Conservation (phyloP, 1,140 invertebrate species). For the Lutraria rhynchaena region DNA sequence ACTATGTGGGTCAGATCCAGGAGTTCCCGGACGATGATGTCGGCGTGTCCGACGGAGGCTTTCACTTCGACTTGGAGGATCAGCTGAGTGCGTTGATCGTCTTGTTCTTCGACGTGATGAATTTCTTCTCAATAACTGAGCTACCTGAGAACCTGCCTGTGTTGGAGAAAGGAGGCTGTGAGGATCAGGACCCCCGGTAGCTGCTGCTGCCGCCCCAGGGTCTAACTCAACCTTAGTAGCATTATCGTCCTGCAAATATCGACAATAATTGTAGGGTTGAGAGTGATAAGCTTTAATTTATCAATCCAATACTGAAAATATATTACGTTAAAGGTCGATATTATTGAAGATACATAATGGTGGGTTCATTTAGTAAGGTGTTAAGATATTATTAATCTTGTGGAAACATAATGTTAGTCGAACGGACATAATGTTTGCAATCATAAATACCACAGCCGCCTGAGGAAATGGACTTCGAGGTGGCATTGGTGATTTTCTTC, state of each 20-base stretch:
- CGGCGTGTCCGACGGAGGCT: constrained; percentile 45
- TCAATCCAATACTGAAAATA: too few relatives aligned
- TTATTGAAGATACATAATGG: too few relatives aligned
- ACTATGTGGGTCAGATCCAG: constrained; percentile 33
- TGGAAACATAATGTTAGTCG: too few relatives aligned
- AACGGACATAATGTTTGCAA: too few relatives aligned
- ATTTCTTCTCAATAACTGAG: constrained; percentile 45
- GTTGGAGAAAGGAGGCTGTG: constrained; percentile 43
- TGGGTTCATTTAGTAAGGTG: too few relatives aligned
- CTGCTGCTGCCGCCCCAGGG: constrained; percentile 17
- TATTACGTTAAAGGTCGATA: too few relatives aligned
- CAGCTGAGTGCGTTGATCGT: constrained; percentile 23
- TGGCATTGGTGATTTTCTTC: constrained; percentile 67
- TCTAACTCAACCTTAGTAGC: constrained; percentile 37
- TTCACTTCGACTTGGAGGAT: constrained; percentile 53
- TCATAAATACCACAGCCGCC: background rate
- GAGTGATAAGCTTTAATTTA: too few relatives aligned
- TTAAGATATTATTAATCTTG: too few relatives aligned
- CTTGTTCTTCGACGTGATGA: constrained; percentile 36
- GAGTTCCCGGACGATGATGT: constrained; percentile 3
- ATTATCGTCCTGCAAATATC: constrained; percentile 16
- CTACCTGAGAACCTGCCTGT: constrained; percentile 44
- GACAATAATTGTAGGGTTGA: too few relatives aligned
- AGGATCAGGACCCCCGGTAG: background rate
- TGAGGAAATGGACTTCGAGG: constrained; percentile 44